phyloP scores from a whole-genome alignment of 2,888 invertebrate genomes.

The Limenitis camilla region DNA sequence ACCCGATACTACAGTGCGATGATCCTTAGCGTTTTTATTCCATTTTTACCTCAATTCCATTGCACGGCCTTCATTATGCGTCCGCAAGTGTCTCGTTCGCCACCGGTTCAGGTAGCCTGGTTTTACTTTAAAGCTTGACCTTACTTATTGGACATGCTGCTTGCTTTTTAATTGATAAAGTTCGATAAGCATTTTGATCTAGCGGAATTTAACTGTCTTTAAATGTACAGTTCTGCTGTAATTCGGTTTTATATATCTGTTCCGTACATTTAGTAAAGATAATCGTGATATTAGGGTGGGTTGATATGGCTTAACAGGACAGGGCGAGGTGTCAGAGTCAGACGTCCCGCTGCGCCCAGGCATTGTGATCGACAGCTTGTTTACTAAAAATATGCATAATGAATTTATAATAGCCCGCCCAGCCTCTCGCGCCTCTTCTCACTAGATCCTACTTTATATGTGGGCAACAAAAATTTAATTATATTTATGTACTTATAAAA shows the following conservation, averaged over 20 bases:
- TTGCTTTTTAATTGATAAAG: constrained; percentile 60
- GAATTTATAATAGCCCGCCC: constrained; percentile 69
- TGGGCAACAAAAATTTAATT: too few species aligned
- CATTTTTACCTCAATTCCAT: constrained; percentile 61
- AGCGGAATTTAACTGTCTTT: background rate
- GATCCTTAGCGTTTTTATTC: constrained; percentile 61
- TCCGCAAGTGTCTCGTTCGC: constrained; percentile 55
- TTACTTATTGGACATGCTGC: constrained; percentile 68
- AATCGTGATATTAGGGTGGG: constrained; percentile 47
- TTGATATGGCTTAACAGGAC: constrained; percentile 40
- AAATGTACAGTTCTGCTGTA: background rate
- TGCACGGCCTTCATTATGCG: constrained; percentile 67
- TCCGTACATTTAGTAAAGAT: constrained; percentile 28
- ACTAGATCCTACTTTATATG: constrained; percentile 30
- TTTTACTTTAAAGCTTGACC: constrained; percentile 62
- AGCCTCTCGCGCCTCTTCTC: constrained; percentile 44
- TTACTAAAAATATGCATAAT: constrained; percentile 76
- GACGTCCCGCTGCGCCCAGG: constrained; percentile 59
- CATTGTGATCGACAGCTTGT: constrained; percentile 75
- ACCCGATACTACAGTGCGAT: constrained; percentile 62
- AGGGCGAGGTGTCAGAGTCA: constrained; percentile 59
- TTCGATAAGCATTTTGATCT: constrained; percentile 57
- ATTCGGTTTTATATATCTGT: constrained; percentile 28
- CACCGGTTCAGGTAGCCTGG: constrained; percentile 67
- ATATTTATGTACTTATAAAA: too few species aligned